Evolutionary conservation across 1,140 invertebrate species (phyloP), one percentile per base, ranked within the genome.

Genomic region (Brachionus sp.): DNA sequence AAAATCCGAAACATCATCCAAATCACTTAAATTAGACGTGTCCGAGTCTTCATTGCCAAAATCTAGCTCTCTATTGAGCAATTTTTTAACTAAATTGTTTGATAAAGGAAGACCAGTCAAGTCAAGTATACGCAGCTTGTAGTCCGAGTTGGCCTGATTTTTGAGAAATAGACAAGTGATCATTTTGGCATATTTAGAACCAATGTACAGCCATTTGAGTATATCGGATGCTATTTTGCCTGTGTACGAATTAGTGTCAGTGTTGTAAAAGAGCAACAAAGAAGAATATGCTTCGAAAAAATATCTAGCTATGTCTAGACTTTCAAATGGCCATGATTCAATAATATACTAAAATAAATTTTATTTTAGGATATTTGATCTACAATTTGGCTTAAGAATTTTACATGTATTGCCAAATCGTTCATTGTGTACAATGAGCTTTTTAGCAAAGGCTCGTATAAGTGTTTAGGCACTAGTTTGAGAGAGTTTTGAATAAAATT

Each of bases 181-280:
- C 13, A 75, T 46, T 75, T 75, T 75, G 0, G 70, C 44, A 39
- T 75, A 75, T 25, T 75, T 75, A 23, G 70, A 46, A 9, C 70
- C 70, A 13, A 75, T 75, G 9, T 46, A 75, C 7, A 75, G 19
- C 70, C 70, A 75, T 75, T 75, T 75, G 16, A 75, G 25, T 4
- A 75, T 75, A 10, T 75, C 70, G 2, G 70, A 39, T 10, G 70
- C 70, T 25, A 75, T 44, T 75, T 75, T 75, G 19, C 70, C 70
- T 29, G 70, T 75, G 25, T 46, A 75, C 7, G 70, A 75, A 46
- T 75, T 75, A n/a, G 44, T 75, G 16, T 75, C 70, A 5, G 70
- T 75, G 19, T 75, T 75, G 19, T 42, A 75, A 9, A 46, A 75
- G 1, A 75, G 44, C 10, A 75, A 39, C 12, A 75, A 16, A 1